Conservation (phyloP, 2,113 vertebrate species). For the Setophaga kirtlandii region DNA sequence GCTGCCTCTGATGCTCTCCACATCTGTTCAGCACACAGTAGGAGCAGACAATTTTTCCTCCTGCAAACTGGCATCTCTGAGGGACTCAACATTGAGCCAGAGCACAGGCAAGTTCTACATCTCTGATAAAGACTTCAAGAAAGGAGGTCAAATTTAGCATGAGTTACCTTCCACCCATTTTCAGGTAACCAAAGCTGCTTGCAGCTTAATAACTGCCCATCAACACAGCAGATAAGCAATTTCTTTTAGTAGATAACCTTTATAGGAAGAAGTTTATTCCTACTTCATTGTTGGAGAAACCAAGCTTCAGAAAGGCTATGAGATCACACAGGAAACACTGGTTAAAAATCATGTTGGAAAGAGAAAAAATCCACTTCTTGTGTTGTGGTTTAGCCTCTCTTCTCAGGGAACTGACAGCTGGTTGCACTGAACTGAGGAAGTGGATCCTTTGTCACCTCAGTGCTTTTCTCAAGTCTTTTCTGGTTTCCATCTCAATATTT, state of each 20-base stretch:
- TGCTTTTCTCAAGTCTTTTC: neutral
- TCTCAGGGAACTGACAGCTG: neutral
- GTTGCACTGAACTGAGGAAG: neutral
- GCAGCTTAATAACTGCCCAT: neutral
- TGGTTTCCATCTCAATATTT: neutral
- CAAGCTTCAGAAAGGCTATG: neutral
- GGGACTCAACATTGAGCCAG: neutral
- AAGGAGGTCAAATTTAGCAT: neutral
- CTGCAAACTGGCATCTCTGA: neutral
- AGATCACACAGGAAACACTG: neutral
- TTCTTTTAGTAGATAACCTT: neutral
- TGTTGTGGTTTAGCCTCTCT: neutral
- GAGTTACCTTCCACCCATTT: neutral
- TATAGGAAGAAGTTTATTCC: neutral
- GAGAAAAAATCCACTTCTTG: neutral
- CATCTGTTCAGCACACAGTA: neutral
- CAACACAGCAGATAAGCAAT: neutral
- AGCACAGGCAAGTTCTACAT: neutral
- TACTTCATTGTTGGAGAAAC: neutral
- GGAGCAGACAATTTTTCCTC: neutral
- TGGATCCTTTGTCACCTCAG: neutral
- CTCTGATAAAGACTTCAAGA: neutral
- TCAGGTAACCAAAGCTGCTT: neutral
- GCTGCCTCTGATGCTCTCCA: neutral
- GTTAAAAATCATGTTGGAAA: neutral